These are phyloP conservation scores for Plemyria rubiginata DNA, from an alignment of 2,888 invertebrate species.

Conservation along the genomic window DNA sequence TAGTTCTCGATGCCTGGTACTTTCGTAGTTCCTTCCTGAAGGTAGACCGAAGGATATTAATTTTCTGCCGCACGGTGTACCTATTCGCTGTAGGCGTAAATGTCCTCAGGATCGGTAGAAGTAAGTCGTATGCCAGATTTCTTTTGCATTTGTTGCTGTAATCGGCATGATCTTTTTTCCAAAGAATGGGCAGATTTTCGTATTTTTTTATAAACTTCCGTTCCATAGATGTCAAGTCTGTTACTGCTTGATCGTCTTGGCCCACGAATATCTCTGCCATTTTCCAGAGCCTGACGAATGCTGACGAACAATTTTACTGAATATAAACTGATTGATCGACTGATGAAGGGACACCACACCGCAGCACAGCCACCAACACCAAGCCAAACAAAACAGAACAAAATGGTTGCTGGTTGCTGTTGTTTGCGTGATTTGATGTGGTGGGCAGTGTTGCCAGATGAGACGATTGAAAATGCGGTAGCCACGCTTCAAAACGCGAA, in stretches of 20 bases:
- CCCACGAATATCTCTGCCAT: slow-evolving; percentile 18
- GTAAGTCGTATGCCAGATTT: slow-evolving; percentile 43
- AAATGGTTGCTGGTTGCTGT: slow-evolving; percentile 8
- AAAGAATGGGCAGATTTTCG: slow-evolving; percentile 46
- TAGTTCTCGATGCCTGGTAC: slow-evolving; percentile 46
- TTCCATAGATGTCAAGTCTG: slow-evolving; percentile 41
- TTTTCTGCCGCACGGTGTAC: slow-evolving; percentile 51
- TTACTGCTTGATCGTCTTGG: slow-evolving; percentile 11
- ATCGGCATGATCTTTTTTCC: slow-evolving; percentile 50
- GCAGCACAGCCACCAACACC: slow-evolving; percentile 5
- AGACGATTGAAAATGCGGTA: no score
- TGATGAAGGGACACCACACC: slow-evolving; percentile 22
- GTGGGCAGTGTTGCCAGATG: no score
- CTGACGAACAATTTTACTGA: slow-evolving; percentile 32
- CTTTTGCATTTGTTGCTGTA: slow-evolving; percentile 53
- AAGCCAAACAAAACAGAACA: slow-evolving; percentile 13
- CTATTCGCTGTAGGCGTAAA: slow-evolving; percentile 46
- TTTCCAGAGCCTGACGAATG: slow-evolving; percentile 22
- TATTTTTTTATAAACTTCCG: slow-evolving; percentile 50
- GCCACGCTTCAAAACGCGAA: no score
- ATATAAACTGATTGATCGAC: slow-evolving; percentile 31
- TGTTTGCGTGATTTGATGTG: slow-evolving; percentile 5
- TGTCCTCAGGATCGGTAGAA: slow-evolving; percentile 46
- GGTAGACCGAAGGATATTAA: slow-evolving; percentile 53
- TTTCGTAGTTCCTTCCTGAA: slow-evolving; percentile 51